phyloP scores from a whole-genome alignment of 2,113 vertebrate species.

The Silurus asotus region DNA sequence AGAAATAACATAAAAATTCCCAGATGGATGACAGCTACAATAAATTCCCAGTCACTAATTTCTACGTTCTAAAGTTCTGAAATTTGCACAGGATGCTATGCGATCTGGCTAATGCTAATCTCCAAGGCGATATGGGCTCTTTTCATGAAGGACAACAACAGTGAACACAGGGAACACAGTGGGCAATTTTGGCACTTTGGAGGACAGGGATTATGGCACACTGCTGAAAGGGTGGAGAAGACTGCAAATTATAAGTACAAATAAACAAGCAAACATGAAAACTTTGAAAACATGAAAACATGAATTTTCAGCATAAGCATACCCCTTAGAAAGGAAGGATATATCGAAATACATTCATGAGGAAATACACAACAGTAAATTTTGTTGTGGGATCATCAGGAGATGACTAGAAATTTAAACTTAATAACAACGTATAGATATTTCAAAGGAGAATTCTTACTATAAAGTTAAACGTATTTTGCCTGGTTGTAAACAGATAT shows the following conservation, averaged over 20 bases:
- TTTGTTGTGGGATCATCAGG: neutral
- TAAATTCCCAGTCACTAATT: neutral
- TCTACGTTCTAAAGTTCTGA: neutral
- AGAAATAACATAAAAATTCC: neutral
- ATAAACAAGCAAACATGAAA: neutral
- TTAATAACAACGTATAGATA: neutral
- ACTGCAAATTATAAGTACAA: slow-evolving; percentile 11
- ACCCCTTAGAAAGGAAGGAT: neutral
- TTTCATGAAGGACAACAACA: slow-evolving; percentile 40
- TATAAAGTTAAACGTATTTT: neutral
- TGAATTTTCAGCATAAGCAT: neutral
- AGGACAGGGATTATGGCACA: slow-evolving; percentile 36
- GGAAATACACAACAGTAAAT: neutral
- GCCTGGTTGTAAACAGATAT: no score
- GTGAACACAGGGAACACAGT: slow-evolving; percentile 23
- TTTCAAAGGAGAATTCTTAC: neutral
- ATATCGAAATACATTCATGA: neutral
- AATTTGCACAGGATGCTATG: neutral
- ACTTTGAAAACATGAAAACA: neutral
- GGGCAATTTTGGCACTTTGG: slow-evolving; percentile 35
- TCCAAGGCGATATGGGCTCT: neutral
- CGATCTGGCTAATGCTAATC: slow-evolving; percentile 18
- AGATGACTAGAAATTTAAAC: neutral
- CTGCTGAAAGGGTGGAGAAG: slow-evolving; percentile 34
- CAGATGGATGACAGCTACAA: neutral